Evolutionary conservation across 2,113 vertebrate species (phyloP).

Genomic region (Leuciscus idus): DNA sequence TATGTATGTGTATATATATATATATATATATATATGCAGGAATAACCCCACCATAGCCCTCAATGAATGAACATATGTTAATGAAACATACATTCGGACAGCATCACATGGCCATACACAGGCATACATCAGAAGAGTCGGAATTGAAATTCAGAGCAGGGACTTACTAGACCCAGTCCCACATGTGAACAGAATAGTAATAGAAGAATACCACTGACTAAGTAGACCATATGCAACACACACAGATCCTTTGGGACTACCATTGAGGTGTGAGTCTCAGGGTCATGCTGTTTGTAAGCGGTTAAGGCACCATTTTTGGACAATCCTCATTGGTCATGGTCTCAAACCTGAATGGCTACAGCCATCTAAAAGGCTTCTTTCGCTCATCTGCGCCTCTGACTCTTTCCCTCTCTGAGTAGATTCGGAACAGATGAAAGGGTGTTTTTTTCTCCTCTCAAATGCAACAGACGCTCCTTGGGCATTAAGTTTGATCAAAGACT

Average conservation of each 20-base stretch:
- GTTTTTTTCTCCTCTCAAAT: conserved; percentile 12
- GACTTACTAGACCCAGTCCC: conserved; percentile 59
- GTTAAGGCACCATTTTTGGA: background rate
- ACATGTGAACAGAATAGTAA: conserved; percentile 61
- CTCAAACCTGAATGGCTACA: conserved; percentile 23
- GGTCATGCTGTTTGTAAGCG: background rate
- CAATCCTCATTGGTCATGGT: conserved; percentile 26
- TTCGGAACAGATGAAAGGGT: conserved; percentile 38
- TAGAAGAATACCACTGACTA: conserved; percentile 53
- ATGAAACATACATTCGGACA: conserved; percentile 65
- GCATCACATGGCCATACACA: conserved; percentile 62
- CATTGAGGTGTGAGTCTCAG: conserved; percentile 9
- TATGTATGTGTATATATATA: background rate
- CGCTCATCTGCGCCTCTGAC: background rate
- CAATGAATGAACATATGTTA: conserved; percentile 54
- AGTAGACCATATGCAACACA: conserved; percentile 52
- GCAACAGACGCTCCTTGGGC: conserved; percentile 59
- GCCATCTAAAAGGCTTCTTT: conserved; percentile 7
- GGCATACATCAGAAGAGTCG: conserved; percentile 51
- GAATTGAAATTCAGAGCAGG: conserved; percentile 63
- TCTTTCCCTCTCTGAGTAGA: background rate
- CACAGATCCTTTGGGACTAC: conserved; percentile 25
- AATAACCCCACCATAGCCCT: conserved; percentile 25
- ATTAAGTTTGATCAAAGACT: conserved; percentile 71
- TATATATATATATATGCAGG: background rate